Conservation (phyloP, 23 tunicate genomes). For the Halocynthia aurantium region DNA sequence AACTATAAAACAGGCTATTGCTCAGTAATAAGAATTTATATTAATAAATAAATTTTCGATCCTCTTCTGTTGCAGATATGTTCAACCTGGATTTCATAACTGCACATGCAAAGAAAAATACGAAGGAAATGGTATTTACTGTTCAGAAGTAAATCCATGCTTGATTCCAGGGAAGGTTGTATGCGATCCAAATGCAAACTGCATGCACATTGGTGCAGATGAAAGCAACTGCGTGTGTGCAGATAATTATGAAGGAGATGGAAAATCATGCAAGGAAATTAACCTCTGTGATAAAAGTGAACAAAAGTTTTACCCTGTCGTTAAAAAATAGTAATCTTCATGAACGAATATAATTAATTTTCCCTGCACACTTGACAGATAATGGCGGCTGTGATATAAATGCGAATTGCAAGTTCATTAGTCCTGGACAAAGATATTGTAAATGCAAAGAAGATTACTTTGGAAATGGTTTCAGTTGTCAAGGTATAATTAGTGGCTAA, state of each 20-base stretch:
- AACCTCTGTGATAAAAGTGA: conserved; percentile 56
- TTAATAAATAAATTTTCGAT: not conserved
- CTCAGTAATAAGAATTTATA: not conserved
- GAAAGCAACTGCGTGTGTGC: conserved; percentile 53
- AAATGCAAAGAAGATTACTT: conserved; percentile 32
- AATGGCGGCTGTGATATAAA: conserved; percentile 64
- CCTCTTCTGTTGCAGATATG: conserved; percentile 23
- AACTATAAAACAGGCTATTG: not conserved
- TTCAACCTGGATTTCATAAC: conserved; percentile 36
- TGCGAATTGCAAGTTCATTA: conserved; percentile 36
- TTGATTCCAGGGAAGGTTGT: conserved; percentile 4
- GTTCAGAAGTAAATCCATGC: conserved; percentile 72
- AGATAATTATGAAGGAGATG: conserved; percentile 56
- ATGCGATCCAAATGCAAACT: conserved; percentile 44
- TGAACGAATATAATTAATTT: not conserved
- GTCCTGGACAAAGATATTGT: conserved; percentile 52
- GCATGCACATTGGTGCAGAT: conserved; percentile 62
- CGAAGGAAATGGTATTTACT: conserved; percentile 71
- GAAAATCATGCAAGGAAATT: conserved; percentile 48
- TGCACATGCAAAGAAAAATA: conserved; percentile 73
- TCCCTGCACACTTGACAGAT: conserved; percentile 9
- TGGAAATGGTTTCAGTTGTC: conserved; percentile 68
- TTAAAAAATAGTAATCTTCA: too few relatives aligned
- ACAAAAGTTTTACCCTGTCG: not conserved
- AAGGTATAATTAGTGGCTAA: conserved; percentile 1